phyloP scores from a whole-genome alignment of 2,888 invertebrate species.

The Poecilobothrus nobilitatus region DNA sequence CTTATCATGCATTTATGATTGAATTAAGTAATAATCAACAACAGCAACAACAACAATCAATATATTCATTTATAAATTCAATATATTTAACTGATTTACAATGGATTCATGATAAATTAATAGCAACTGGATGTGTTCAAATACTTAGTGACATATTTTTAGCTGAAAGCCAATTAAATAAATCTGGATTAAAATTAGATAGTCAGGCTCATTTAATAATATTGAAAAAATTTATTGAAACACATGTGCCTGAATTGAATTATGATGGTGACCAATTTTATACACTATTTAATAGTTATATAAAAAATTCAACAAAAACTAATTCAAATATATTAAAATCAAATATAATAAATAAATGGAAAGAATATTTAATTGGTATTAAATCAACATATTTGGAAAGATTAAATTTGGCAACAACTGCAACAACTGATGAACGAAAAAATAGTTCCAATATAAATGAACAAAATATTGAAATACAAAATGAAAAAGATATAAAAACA shows the following conservation, averaged over 20 bases:
- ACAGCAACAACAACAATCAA: constrained; percentile 44
- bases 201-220: constrained; percentile 32
- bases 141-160: constrained; percentile 68
- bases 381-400: constrained; percentile 46
- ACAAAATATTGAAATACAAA: constrained; percentile 34
- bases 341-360: constrained; percentile 37
- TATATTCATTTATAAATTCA: constrained; percentile 56
- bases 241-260: constrained; percentile 61
- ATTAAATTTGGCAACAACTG: constrained; percentile 47
- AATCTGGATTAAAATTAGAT: constrained; percentile 42
- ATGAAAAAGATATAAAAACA: constrained; percentile 32
- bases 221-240: constrained; percentile 58
- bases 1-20: constrained; percentile 60
- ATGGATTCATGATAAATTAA: constrained; percentile 74
- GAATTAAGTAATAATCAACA: constrained; percentile 32
- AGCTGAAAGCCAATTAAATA: constrained; percentile 31
- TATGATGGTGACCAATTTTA: constrained; percentile 78
- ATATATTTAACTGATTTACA: constrained; percentile 64
- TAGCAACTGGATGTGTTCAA: constrained; percentile 66
- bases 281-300: constrained; percentile 54
- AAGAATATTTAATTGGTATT: constrained; percentile 34
- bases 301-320: constrained; percentile 39
- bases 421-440: constrained; percentile 44
- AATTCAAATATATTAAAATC: constrained; percentile 32
- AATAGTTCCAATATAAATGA: background rate